phyloP scores from a whole-genome alignment of 2,888 invertebrate genomes.

The Hemithea aestivaria region DNA sequence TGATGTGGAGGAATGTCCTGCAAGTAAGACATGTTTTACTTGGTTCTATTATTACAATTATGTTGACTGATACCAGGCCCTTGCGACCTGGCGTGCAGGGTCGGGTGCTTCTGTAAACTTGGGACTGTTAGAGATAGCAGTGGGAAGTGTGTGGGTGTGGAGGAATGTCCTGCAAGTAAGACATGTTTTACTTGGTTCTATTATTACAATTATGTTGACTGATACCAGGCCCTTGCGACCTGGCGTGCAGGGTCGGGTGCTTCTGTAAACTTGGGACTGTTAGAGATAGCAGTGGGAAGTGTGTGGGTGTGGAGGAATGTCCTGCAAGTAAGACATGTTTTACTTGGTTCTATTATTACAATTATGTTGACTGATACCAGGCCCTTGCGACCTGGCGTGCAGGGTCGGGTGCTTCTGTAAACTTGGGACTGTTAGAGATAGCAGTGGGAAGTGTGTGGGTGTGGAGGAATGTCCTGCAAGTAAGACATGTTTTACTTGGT shows the following conservation, averaged over 20 bases:
- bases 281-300: constrained; percentile 46
- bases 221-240: too few relatives aligned
- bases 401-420: too few relatives aligned
- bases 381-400: too few relatives aligned
- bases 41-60: neutral
- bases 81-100: too few relatives aligned
- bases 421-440: too few relatives aligned
- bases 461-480: constrained; percentile 59
- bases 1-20: constrained; percentile 56
- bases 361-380: neutral
- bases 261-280: too few relatives aligned
- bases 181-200: constrained; percentile 3
- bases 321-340: constrained; percentile 49
- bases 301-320: constrained; percentile 58
- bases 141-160: constrained; percentile 55
- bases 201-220: neutral
- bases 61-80: neutral
- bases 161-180: constrained; percentile 61
- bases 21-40: constrained; percentile 43
- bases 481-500: constrained; percentile 32
- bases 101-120: too few relatives aligned
- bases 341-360: constrained; percentile 2
- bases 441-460: constrained; percentile 50
- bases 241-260: too few relatives aligned
- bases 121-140: constrained; percentile 29